phyloP scores from a whole-genome alignment of 2,113 vertebrate genomes.

The Picathartes gymnocephalus region DNA sequence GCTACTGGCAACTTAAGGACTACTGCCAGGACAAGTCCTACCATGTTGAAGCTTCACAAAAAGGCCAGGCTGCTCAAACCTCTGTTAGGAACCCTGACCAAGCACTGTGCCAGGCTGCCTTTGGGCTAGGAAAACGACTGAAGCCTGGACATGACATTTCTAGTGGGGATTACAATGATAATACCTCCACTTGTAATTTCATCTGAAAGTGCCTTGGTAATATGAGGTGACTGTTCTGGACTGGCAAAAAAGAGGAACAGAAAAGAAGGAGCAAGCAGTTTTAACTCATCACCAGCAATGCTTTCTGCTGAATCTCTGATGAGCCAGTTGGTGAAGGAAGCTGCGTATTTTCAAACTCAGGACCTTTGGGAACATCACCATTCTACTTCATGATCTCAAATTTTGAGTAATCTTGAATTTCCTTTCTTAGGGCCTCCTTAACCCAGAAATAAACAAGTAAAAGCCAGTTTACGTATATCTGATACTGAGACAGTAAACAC shows the following conservation, averaged over 20 bases:
- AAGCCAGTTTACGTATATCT: neutral
- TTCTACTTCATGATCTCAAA: neutral
- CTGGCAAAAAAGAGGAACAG: neutral
- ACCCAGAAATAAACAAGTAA: neutral
- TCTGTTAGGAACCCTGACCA: neutral
- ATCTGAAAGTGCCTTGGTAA: neutral
- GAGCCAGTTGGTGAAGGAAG: neutral
- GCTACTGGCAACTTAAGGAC: neutral
- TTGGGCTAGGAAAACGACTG: neutral
- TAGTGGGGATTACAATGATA: neutral
- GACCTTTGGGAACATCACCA: neutral
- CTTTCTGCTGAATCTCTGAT: neutral
- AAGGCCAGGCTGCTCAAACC: neutral
- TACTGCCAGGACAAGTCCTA: neutral
- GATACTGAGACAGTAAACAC: neutral
- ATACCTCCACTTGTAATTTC: neutral
- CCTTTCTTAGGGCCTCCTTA: neutral
- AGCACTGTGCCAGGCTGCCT: neutral
- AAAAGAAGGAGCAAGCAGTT: neutral
- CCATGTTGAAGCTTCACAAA: neutral
- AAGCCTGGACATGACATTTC: neutral
- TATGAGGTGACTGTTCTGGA: neutral
- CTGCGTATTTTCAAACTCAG: neutral
- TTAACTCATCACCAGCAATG: neutral
- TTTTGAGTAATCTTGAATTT: neutral